Evolutionary conservation across 2,888 invertebrate species (phyloP).

Genomic region (Synanthedon formicaeformis): DNA sequence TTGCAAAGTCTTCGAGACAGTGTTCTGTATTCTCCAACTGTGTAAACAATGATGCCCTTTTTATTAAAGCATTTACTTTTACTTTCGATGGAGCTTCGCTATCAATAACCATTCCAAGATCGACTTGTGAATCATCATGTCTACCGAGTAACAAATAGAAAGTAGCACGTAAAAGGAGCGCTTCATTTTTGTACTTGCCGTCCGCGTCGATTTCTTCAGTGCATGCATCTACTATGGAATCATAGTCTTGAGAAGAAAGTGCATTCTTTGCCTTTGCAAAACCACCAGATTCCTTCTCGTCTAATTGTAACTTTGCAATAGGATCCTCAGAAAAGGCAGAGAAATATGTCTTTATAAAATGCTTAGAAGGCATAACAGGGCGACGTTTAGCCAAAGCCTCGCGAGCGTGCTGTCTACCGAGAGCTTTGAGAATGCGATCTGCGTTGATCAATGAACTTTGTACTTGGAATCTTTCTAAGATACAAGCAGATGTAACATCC

Average conservation of each 20-base stretch:
- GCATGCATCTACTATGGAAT: conserved; percentile 82
- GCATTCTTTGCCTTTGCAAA: conserved; percentile 79
- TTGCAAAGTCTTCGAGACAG: conserved; percentile 83
- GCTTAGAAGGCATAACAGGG: conserved; percentile 85
- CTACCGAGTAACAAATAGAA: conserved; percentile 84
- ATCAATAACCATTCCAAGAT: conserved; percentile 78
- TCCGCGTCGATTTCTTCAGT: conserved; percentile 80
- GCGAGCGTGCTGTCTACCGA: conserved; percentile 80
- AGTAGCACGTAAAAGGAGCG: conserved; percentile 85
- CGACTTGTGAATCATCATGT: conserved; percentile 77
- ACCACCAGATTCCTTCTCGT: conserved; percentile 63
- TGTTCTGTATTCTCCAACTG: conserved; percentile 80
- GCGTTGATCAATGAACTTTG: conserved; percentile 84
- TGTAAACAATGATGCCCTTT: conserved; percentile 86
- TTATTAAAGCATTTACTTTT: conserved; percentile 87
- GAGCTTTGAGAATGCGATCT: conserved; percentile 87
- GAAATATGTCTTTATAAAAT: conserved; percentile 89
- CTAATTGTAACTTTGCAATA: conserved; percentile 68
- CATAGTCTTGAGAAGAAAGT: conserved; percentile 78
- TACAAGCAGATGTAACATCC: conserved; percentile 93
- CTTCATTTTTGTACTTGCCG: conserved; percentile 75
- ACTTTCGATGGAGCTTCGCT: conserved; percentile 74
- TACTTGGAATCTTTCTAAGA: conserved; percentile 89
- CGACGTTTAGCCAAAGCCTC: conserved; percentile 77
- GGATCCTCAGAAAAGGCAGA: conserved; percentile 91